These are phyloP conservation scores for Patella pellucida DNA, from an alignment of 2,888 invertebrate species.

Conservation along the genomic window DNA sequence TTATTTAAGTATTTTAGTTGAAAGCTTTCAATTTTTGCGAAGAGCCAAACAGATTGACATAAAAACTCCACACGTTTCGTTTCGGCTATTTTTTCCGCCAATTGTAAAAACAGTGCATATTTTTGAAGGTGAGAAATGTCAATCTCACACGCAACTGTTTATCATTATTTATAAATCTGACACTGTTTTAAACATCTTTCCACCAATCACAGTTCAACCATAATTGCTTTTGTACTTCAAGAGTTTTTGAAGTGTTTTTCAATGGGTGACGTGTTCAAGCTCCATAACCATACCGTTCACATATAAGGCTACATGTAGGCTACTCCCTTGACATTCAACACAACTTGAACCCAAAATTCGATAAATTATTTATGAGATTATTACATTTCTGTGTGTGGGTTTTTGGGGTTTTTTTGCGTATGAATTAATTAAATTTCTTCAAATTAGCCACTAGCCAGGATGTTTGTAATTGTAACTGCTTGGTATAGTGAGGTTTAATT, in stretches of 20 bases:
- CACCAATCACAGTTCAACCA: neutral
- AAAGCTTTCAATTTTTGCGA: conserved; percentile 7
- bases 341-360: no score
- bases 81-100: conserved; percentile 8
- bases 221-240: conserved; percentile 11
- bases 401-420: no score
- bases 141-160: conserved; percentile 10
- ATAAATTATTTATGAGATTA: no score
- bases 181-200: conserved; percentile 7
- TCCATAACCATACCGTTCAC: neutral
- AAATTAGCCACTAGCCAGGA: no score
- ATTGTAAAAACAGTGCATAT: conserved; percentile 10
- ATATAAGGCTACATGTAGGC: no score
- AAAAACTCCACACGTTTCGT: conserved; percentile 17
- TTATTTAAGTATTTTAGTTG: conserved; percentile 11
- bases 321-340: no score
- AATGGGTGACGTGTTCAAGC: neutral
- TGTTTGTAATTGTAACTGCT: no score
- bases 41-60: conserved; percentile 11
- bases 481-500: no score
- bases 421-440: no score
- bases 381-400: no score
- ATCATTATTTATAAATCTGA: conserved; percentile 10
- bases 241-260: conserved; percentile 7
- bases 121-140: conserved; percentile 11